phyloP scores from a whole-genome alignment of 2,113 vertebrate genomes.

The Tamias sibiricus region DNA sequence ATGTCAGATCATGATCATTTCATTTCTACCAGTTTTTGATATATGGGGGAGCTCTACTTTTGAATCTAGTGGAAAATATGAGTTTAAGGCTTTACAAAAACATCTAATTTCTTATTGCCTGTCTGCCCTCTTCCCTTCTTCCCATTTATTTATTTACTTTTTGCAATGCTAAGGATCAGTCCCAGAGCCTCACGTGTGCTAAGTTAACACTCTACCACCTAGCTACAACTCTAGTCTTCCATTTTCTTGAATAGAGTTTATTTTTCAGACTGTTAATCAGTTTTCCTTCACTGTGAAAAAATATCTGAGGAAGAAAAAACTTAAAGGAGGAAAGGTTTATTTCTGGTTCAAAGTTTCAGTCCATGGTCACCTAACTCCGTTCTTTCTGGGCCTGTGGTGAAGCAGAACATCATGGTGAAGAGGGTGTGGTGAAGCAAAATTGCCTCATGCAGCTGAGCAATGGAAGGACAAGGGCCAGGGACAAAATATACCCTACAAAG shows the following conservation, averaged over 20 bases:
- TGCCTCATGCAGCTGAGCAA: not conserved
- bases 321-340: not conserved
- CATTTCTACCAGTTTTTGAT: not conserved
- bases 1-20: not conserved
- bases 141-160: not conserved
- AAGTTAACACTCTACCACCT: not conserved
- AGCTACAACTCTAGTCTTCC: not conserved
- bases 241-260: not conserved
- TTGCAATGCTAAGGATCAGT: not conserved
- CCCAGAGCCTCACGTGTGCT: not conserved
- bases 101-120: not conserved
- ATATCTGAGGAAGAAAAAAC: not conserved
- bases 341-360: not conserved
- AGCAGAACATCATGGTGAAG: not conserved
- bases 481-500: not conserved
- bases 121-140: no score
- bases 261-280: not conserved
- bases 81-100: not conserved
- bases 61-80: not conserved
- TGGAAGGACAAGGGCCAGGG: not conserved
- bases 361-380: not conserved
- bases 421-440: not conserved
- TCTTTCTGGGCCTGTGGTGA: not conserved
- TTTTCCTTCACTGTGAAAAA: not conserved
- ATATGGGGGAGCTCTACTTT: not conserved